Evolutionary conservation across 92 coral and sea anemone genomes (phyloP).

Genomic region (Parazoanthus atlanticus): DNA sequence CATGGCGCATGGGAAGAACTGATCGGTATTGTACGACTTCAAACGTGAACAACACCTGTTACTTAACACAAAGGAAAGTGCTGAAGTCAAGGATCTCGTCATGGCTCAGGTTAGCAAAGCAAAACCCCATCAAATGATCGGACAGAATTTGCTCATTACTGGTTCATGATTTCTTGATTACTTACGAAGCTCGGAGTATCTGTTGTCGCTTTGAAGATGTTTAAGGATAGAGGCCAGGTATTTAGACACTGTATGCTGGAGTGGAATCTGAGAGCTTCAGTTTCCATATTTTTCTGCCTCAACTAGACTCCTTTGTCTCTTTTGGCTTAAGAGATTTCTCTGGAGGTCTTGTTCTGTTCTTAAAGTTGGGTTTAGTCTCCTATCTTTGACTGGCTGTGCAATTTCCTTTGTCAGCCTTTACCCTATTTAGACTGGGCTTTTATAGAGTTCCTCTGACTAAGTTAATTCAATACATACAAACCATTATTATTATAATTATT

Average conservation of each 20-base stretch:
- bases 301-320: neutral
- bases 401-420: too few species aligned
- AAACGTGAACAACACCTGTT: neutral
- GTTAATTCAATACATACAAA: too few species aligned
- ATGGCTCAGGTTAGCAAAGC: neutral
- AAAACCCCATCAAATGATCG: slow-evolving; percentile 24
- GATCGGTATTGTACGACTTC: neutral
- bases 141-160: neutral
- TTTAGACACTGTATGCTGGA: neutral
- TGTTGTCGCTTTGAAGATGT: neutral
- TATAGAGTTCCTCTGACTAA: too few species aligned
- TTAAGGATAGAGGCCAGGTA: slow-evolving; percentile 13
- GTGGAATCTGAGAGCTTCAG: neutral
- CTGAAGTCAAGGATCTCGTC: neutral
- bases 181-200: neutral
- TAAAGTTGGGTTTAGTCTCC: too few species aligned
- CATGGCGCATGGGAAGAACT: slow-evolving; percentile 25
- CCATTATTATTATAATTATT: too few species aligned
- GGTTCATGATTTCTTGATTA: neutral
- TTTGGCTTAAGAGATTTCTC: too few species aligned
- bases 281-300: slow-evolving; percentile 9
- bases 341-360: too few species aligned
- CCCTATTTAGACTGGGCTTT: too few species aligned
- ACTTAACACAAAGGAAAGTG: neutral
- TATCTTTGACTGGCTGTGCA: too few species aligned